Evolutionary conservation across 2,888 invertebrate genomes (phyloP), one percentile per base, ranked within the genome.

Genomic region (Melitaea athalia): DNA sequence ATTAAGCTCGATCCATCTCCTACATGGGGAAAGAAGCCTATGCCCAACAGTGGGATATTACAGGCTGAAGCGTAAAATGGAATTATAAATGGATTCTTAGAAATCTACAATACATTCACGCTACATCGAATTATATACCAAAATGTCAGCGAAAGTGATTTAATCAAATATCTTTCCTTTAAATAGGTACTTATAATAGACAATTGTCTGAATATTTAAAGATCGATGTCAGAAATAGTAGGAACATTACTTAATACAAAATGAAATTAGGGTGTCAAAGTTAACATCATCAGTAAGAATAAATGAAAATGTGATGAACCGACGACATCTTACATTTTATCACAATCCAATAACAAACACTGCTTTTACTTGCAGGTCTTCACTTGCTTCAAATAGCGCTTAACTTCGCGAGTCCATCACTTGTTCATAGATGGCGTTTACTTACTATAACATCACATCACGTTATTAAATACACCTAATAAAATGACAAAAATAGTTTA

Each of bases 361-460:
- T 33, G 53, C 53, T 55, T 55, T 55, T 14, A 33, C 14, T n/a
- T 14, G 7, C 14, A 55, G 31, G 14, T 14, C n/a, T 55, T 55
- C 53, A 55, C 31, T 55, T 33, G 53, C 14, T 33, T 0, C 31
- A 12, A 38, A 38, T 38, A 38, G 0, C 38, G 4, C 38, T 38
- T 5, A 10, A 42, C 62, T 17, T 38, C 62, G 42, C 43, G 14
- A 63, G 38, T 24, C 49, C 43, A 10, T 3, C 53, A 0, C 7
- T 33, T 55, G 2, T 33, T 43, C 43, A 59, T n/a, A 61, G 61
- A 61, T 61, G 61, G 61, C 61, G 61, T 49, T 49, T n/a, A 15
- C 14, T 33, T 15, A 47, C 5, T 14, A 24, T 43, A 47, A 59
- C 14, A 45, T 45, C 7, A 45, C 5, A n/a, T 49, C n/a, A 11